phyloP scores from a whole-genome alignment of 1,140 invertebrate genomes.

The Rhyacophila brunnea region DNA sequence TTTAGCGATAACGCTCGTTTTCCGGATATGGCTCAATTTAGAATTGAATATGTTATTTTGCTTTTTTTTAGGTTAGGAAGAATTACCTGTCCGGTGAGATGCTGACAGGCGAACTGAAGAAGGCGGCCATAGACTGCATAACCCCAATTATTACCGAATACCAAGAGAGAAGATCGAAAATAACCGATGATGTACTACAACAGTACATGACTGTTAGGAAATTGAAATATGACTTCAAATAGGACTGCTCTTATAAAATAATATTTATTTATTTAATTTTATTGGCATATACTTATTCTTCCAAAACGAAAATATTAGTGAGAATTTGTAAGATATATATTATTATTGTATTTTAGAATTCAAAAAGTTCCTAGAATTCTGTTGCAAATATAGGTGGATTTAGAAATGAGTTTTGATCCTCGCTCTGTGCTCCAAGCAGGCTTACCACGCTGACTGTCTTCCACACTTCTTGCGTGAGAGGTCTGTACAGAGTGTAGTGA shows the following conservation, averaged over 20 bases:
- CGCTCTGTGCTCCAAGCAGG: too few species aligned
- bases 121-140: slow-evolving; percentile 74
- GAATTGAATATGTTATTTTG: neutral
- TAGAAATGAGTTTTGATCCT: too few species aligned
- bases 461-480: too few species aligned
- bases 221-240: slow-evolving; percentile 60
- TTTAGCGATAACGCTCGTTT: too few species aligned
- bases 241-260: neutral
- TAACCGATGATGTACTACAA: slow-evolving; percentile 85
- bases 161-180: slow-evolving; percentile 73
- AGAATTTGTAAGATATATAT: too few species aligned
- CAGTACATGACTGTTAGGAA: slow-evolving; percentile 84
- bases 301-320: neutral
- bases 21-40: too few species aligned
- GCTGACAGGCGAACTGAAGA: slow-evolving; percentile 93
- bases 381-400: too few species aligned
- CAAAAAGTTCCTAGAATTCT: too few species aligned
- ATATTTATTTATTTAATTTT: slow-evolving; percentile 4
- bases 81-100: slow-evolving; percentile 88
- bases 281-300: neutral
- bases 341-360: too few species aligned
- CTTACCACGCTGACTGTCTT: too few species aligned
- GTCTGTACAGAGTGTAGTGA: too few species aligned
- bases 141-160: slow-evolving; percentile 77
- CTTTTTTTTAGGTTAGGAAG: slow-evolving; percentile 56